Percentiles rank a stretch among this genome's conserved stretches.
phyloP scores from a whole-genome alignment of 2,113 vertebrate genomes.

The Calidris pygmaea region DNA sequence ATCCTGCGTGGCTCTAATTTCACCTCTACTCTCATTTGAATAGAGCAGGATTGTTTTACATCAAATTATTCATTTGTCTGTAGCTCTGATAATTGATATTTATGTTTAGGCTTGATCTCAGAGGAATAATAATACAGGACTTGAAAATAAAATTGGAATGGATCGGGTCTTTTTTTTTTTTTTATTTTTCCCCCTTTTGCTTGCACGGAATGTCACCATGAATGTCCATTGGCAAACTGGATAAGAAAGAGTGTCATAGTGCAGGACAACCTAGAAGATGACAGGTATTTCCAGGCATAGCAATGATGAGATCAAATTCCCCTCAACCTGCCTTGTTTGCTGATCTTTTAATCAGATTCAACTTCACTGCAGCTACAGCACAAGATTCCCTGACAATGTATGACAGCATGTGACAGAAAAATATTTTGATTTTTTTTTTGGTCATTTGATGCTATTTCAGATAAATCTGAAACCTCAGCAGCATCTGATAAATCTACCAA shows the following conservation, averaged over 20 bases:
- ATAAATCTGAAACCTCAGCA: conserved; percentile 24
- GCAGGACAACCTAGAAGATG: conserved; percentile 60
- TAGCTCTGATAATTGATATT: conserved; percentile 75
- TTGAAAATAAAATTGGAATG: conserved; percentile 57
- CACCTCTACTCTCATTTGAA: conserved; percentile 64
- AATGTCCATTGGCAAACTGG: conserved; percentile 64
- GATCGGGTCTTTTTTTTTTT: neutral
- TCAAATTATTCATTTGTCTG: conserved; percentile 76
- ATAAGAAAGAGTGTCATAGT: conserved; percentile 61
- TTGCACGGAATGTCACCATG: conserved; percentile 58
- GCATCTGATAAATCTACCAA: conserved; percentile 10
- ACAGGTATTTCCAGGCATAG: conserved; percentile 76
- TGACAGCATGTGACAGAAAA: conserved; percentile 76
- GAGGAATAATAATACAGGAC: conserved; percentile 40
- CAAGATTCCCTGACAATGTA: conserved; percentile 67
- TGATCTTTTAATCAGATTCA: conserved; percentile 79
- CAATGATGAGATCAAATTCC: conserved; percentile 74
- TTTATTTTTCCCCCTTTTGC: neutral
- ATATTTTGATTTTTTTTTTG: conserved; percentile 64
- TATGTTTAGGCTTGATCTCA: conserved; percentile 69
- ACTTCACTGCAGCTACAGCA: conserved; percentile 61
- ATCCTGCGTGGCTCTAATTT: conserved; percentile 57
- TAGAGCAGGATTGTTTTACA: conserved; percentile 68
- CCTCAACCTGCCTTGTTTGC: conserved; percentile 79
- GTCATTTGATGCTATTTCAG: conserved; percentile 64